phyloP scores from a whole-genome alignment of 2,797 vertebrate species.

The Lagodon rhomboides region DNA sequence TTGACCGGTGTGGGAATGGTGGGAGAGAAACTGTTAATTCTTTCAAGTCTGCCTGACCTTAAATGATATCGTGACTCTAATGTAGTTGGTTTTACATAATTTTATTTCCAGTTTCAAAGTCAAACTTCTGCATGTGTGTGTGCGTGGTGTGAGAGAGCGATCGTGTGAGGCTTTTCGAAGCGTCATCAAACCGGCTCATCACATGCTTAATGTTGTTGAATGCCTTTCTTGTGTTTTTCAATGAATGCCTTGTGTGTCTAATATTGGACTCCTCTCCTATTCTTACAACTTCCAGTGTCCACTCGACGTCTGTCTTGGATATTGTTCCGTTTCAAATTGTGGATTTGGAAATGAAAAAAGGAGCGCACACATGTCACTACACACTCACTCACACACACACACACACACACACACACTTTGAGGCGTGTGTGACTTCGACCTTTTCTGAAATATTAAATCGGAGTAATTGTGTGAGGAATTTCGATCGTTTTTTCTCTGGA shows the following conservation, averaged over 20 bases:
- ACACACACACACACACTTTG: slow-evolving; percentile 13
- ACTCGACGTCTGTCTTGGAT: slow-evolving; percentile 27
- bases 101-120: slow-evolving; percentile 41
- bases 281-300: slow-evolving; percentile 37
- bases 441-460: slow-evolving; percentile 51
- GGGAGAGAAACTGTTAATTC: slow-evolving; percentile 41
- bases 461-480: slow-evolving; percentile 48
- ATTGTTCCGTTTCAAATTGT: slow-evolving; percentile 40
- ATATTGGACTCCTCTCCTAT: slow-evolving; percentile 57
- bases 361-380: neutral
- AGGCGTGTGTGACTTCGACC: slow-evolving; percentile 28
- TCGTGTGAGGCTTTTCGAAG: slow-evolving; percentile 54
- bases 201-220: slow-evolving; percentile 79
- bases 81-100: slow-evolving; percentile 43
- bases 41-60: slow-evolving; percentile 41
- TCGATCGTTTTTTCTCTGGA: slow-evolving; percentile 42
- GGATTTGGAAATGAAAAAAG: slow-evolving; percentile 32
- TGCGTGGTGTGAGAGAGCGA: slow-evolving; percentile 46
- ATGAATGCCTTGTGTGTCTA: slow-evolving; percentile 75
- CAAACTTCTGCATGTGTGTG: slow-evolving; percentile 47
- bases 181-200: slow-evolving; percentile 66
- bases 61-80: slow-evolving; percentile 44
- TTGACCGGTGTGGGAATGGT: slow-evolving; percentile 46
- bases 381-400: slow-evolving; percentile 25
- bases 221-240: slow-evolving; percentile 79